Percentiles rank a stretch among this genome's conserved stretches.
Conservation (phyloP, 1,140 invertebrate genomes). For the Drosophila guanche region DNA sequence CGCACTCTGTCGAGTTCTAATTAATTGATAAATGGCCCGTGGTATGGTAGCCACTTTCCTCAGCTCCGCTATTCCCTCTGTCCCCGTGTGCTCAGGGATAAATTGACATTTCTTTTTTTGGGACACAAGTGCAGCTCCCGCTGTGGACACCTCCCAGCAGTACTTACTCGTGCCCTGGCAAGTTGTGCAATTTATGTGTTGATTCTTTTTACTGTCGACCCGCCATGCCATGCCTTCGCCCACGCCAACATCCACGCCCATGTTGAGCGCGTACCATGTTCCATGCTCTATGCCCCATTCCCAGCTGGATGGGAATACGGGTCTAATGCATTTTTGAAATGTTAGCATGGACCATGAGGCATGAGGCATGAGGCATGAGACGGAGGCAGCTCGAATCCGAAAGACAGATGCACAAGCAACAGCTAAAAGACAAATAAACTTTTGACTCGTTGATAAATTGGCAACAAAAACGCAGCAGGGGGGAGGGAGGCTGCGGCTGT, state of each 20-base stretch:
- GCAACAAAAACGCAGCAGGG: conserved; percentile 26
- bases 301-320: conserved; percentile 30
- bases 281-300: conserved; percentile 5
- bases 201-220: conserved; percentile 15
- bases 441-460: conserved; percentile 56
- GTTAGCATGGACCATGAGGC: conserved; percentile 9
- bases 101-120: conserved; percentile 32
- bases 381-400: conserved; percentile 43
- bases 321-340: conserved; percentile 58
- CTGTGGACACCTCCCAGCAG: conserved; percentile 28
- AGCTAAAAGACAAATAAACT: conserved; percentile 36
- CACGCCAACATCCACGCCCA: conserved; percentile 9
- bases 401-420: conserved; percentile 70
- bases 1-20: conserved; percentile 36
- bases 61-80: background rate
- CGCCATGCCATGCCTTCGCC: conserved; percentile 6
- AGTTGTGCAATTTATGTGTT: conserved; percentile 58
- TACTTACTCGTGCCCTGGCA: background rate
- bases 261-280: background rate
- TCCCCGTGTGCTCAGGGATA: background rate
- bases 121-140: conserved; percentile 59
- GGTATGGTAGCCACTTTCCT: conserved; percentile 2
- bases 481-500: conserved; percentile 16
- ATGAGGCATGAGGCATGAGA: background rate
- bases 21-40: conserved; percentile 61